Percentiles rank a stretch among this genome's conserved stretches.
phyloP scores from a whole-genome alignment of 2,113 vertebrate genomes.

The Nesoenas mayeri region DNA sequence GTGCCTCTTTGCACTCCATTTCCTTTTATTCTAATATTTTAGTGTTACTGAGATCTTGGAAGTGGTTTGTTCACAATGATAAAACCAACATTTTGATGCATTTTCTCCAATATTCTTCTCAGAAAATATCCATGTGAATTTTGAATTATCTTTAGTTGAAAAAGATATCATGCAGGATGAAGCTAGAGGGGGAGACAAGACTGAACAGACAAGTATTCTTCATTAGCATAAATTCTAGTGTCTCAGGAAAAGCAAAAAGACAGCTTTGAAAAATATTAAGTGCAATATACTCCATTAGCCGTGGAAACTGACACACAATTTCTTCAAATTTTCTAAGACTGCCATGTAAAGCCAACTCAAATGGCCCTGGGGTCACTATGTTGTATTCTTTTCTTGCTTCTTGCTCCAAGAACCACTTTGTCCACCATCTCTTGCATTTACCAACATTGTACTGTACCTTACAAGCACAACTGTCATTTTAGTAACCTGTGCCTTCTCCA shows the following conservation, averaged over 20 bases:
- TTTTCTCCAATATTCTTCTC: not conserved
- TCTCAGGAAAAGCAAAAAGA: not conserved
- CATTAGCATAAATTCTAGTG: not conserved
- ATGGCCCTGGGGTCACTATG: not conserved
- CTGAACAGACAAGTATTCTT: not conserved
- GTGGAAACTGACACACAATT: not conserved
- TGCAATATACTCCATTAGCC: not conserved
- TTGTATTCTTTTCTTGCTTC: not conserved
- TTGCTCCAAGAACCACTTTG: not conserved
- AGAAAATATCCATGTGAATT: not conserved
- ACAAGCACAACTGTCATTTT: not conserved
- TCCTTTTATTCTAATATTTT: not conserved
- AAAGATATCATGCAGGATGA: not conserved
- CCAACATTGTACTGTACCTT: not conserved
- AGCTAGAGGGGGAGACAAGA: not conserved
- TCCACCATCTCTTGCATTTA: not conserved
- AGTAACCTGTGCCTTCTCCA: not conserved
- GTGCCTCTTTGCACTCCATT: not conserved
- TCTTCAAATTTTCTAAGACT: not conserved
- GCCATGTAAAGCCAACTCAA: not conserved
- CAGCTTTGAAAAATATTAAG: not conserved
- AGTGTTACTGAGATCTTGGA: not conserved
- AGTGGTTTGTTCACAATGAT: not conserved
- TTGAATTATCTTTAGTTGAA: not conserved
- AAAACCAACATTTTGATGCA: not conserved